Base-by-base conservation (phyloP, 2,797 vertebrate genomes). In the Mormyrus proboscirostris region DNA sequence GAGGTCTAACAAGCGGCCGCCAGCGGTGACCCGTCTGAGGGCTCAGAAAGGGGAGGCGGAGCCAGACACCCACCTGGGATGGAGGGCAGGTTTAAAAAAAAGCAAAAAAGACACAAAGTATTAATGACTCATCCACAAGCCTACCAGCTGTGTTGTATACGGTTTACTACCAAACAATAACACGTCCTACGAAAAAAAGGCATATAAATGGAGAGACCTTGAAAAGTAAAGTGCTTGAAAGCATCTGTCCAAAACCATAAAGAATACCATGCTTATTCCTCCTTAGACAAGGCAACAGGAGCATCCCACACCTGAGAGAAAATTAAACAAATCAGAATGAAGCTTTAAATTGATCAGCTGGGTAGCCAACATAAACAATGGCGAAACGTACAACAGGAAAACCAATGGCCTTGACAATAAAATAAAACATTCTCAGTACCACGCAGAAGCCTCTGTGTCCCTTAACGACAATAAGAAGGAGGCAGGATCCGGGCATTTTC, bases 1-100 rank as follows among this genome's bases (percentile, higher is more conserved):
- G 93, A 92, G 92, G 86, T 92, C 93, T 94, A 96, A 95, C 94
- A 94, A 95, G 95, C 93, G 93, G 91, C 94, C 93, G 89, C 94
- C 93, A 92, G 90, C 91, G 10, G 92, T 91, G 88, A 92, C 89
- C 91, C 29, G 12, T 69, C 65, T 69, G 25, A 14, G 29, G 65
- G 29, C 65, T 69, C 65, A 33, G 65, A 33, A 33, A 14, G 25
- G 92, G 92, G 92, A 92, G 88, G 92, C 90, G 91, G 92, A 92
- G 92, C 92, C 93, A 91, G 91, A 82, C 94, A 92, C 90, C 38
- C 73, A 41, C 25, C 16, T 73, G 38, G 14, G 3, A 44, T n/a
- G 73, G 33, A 79, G 14, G 5, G 65, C 10, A 38, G 65, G 29
- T 69, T 29, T 25, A 4, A 65, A 69, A 69, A 65, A 65, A 65